A percentile compares a stretch with the other conserved stretches of the same genome.
Conservation (phyloP, 2,888 invertebrate genomes). For the Xestia c-nigrum region DNA sequence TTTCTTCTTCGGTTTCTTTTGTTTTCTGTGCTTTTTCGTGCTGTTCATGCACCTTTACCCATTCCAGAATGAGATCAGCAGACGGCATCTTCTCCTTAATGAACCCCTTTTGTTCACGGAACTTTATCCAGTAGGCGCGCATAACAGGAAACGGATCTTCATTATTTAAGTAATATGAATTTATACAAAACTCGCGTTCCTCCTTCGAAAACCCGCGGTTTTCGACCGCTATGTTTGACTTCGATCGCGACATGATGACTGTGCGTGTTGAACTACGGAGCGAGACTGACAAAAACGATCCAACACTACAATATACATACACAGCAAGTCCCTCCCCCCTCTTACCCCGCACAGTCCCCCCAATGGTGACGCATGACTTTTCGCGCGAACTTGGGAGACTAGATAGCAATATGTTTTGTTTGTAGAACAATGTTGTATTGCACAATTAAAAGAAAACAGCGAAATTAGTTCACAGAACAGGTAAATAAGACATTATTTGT, state of each 20-base stretch:
- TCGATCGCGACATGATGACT: neutral
- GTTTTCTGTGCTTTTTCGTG: neutral
- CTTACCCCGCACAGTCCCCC: neutral
- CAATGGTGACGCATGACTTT: neutral
- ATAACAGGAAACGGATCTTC: neutral
- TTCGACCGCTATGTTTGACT: neutral
- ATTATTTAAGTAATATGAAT: neutral
- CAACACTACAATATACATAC: neutral
- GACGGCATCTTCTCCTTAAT: neutral
- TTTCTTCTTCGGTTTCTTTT: neutral
- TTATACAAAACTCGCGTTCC: slow-evolving; percentile 23
- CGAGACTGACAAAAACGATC: neutral
- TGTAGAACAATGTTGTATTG: neutral
- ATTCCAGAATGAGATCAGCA: neutral
- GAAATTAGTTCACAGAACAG: neutral
- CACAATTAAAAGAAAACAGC: too few species aligned
- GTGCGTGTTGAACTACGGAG: neutral
- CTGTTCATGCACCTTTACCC: slow-evolving; percentile 18
- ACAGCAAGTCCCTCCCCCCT: neutral
- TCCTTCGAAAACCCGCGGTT: slow-evolving; percentile 4
- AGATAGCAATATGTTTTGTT: neutral
- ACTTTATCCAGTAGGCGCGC: slow-evolving; percentile 6
- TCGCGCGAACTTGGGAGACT: neutral
- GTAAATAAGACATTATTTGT: neutral
- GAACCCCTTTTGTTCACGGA: neutral